Evolutionary conservation across 2,888 invertebrate species (phyloP), one percentile per base, ranked within the genome.

Genomic region (Metopia argyrocephala): DNA sequence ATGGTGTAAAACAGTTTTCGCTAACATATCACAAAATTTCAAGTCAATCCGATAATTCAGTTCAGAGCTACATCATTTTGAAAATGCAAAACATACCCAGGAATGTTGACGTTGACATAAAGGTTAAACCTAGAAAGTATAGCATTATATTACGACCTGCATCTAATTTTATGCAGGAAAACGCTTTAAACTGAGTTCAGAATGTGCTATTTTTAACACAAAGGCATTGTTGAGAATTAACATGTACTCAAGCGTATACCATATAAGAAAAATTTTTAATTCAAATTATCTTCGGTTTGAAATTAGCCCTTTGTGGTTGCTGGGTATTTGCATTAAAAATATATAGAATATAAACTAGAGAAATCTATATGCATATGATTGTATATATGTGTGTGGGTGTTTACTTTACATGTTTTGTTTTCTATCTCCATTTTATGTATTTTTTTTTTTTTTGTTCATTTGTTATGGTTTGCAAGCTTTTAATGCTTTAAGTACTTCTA

Each of bases 401-500:
- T 38, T 38, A n/a, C n/a, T n/a, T n/a, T n/a, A n/a, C n/a, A n/a
- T n/a, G n/a, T n/a, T n/a, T n/a, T n/a, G n/a, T n/a, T n/a, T n/a
- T n/a, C n/a, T 9, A 2, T 2, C 15, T 38, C 15, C 31, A 12
- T 15, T 38, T 2, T 31, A 12, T 38, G 9, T 12, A 38, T 38
- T 38, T 38, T 38, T 38, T 31, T 12, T 38, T 38, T 12, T 38
- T 38, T 38, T 38, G 9, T 38, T 15, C 38, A 38, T 73, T 23
- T 76, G 54, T 56, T 69, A 62, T 56, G 31, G 56, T 62, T 69
- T 62, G 21, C 31, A 76, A 64, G 68, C 62, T 62, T 69, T 69
- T 62, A 76, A 76, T 76, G 69, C 69, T 69, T 69, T 57, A 76
- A 76, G 62, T 69, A 69, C 62, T 76, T 62, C 56, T 56, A 76